Evolutionary conservation across 2,888 invertebrate species (phyloP).

Genomic region (Ormyrus nitidulus): DNA sequence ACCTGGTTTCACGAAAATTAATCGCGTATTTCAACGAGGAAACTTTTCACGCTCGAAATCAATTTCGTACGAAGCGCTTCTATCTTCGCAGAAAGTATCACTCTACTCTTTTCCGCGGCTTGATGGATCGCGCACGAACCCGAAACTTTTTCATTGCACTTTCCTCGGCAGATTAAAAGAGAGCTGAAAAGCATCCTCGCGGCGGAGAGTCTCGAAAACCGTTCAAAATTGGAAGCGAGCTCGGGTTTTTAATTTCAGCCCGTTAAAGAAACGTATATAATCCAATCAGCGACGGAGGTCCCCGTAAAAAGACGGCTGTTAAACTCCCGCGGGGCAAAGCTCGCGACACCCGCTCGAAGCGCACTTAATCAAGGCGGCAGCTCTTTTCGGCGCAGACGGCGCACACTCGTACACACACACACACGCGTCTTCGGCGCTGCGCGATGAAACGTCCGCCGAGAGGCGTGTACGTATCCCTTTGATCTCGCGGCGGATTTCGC

Average conservation of each 20-base stretch:
- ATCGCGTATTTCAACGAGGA: too few relatives aligned
- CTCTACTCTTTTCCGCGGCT: too few relatives aligned
- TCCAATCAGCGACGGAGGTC: conserved; percentile 6
- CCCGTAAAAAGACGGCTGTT: background rate
- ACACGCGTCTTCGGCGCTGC: background rate
- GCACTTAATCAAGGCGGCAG: conserved; percentile 22
- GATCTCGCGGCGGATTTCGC: conserved; percentile 11
- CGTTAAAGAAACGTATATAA: conserved; percentile 10
- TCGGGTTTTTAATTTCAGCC: background rate
- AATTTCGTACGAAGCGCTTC: too few relatives aligned
- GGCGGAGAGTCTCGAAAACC: too few relatives aligned
- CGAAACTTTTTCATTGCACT: too few relatives aligned
- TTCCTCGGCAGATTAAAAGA: too few relatives aligned
- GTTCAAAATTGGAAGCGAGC: too few relatives aligned
- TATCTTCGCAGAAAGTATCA: too few relatives aligned
- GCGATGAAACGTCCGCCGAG: background rate
- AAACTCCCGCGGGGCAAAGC: background rate
- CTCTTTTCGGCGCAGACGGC: background rate
- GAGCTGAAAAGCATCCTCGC: too few relatives aligned
- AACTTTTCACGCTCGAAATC: too few relatives aligned
- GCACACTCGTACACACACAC: background rate
- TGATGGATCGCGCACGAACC: too few relatives aligned
- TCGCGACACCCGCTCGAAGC: background rate
- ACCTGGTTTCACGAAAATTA: too few relatives aligned
- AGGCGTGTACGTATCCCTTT: conserved; percentile 13